Percentiles rank a stretch among this genome's conserved stretches.
Conservation (phyloP, 2,113 vertebrate genomes). For the Recurvirostra avosetta region DNA sequence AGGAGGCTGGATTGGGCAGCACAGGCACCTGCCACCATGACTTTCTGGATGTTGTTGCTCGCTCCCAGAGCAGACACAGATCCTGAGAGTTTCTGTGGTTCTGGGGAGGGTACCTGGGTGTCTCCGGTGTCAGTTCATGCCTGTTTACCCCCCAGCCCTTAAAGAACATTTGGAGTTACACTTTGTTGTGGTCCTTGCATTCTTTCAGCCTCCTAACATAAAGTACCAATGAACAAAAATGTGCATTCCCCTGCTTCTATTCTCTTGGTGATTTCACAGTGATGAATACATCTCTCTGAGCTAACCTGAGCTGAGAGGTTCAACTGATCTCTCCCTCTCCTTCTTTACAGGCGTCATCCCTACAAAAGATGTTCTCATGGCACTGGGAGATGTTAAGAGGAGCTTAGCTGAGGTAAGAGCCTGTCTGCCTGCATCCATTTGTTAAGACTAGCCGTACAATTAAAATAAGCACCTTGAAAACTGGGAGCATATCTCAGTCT, state of each 20-base stretch:
- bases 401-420: constrained; percentile 83
- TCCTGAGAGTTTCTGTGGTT: background rate
- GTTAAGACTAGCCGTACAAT: background rate
- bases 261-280: background rate
- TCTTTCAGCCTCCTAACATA: background rate
- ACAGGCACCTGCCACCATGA: background rate
- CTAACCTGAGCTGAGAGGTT: background rate
- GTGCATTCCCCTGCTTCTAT: background rate
- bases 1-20: background rate
- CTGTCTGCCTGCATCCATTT: background rate
- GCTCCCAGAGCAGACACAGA: background rate
- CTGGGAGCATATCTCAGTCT: background rate
- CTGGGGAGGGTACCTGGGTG: background rate
- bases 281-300: background rate
- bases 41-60: background rate
- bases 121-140: background rate
- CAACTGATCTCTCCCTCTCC: constrained; percentile 3
- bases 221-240: background rate
- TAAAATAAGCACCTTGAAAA: constrained; percentile 38
- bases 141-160: background rate
- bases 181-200: background rate
- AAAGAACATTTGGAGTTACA: background rate
- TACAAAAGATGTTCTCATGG: constrained; percentile 87
- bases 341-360: constrained; percentile 81
- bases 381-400: constrained; percentile 86